Percentiles rank a stretch among this genome's conserved stretches.
These are phyloP conservation scores for zebrafish (Danio rerio) DNA, from an alignment of 2,113 vertebrate species.

Conservation along the genomic window DNA sequence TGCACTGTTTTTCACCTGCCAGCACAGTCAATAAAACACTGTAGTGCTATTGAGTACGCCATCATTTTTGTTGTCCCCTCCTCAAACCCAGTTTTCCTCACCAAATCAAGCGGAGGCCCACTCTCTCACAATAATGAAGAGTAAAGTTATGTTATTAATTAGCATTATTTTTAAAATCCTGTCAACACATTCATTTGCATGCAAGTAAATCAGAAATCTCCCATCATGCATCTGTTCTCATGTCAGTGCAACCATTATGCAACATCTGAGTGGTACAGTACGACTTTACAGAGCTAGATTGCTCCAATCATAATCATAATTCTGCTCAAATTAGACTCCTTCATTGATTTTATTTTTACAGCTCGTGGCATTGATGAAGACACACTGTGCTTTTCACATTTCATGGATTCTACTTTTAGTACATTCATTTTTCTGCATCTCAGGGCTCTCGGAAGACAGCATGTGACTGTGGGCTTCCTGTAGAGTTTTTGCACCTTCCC, in stretches of 20 bases:
- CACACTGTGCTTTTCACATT: background rate
- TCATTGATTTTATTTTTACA: background rate
- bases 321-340: background rate
- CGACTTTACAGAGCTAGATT: background rate
- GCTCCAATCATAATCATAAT: background rate
- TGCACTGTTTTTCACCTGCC: too few species aligned
- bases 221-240: background rate
- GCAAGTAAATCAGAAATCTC: background rate
- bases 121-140: too few species aligned
- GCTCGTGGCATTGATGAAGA: background rate
- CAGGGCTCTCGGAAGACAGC: background rate
- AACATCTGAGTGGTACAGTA: too few species aligned
- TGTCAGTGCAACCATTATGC: too few species aligned
- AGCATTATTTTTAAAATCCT: background rate
- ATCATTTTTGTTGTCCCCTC: too few species aligned
- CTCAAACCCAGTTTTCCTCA: too few species aligned
- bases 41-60: too few species aligned
- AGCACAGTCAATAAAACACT: too few species aligned
- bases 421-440: background rate
- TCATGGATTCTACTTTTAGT: background rate
- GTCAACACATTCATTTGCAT: background rate
- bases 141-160: background rate
- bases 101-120: too few species aligned
- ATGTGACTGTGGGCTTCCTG: background rate
- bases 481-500: conserved; percentile 6